A percentile compares a stretch with the other conserved stretches of the same genome.
These are phyloP conservation scores for Drosophila trapezifrons DNA, from an alignment of 1,140 invertebrate genomes.

Conservation along the genomic window DNA sequence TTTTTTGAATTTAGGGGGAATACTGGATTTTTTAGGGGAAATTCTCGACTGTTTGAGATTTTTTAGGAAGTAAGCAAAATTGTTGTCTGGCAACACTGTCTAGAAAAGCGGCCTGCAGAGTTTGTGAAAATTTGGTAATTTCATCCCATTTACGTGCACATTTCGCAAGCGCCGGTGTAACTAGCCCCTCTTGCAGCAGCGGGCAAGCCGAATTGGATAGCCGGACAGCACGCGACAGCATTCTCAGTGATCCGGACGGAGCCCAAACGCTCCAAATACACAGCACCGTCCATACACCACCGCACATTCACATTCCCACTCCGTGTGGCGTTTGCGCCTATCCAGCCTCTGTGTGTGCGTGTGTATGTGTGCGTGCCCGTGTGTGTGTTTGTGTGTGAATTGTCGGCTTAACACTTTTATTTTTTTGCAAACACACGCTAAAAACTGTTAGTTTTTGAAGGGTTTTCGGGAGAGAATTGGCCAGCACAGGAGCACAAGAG, in stretches of 20 bases:
- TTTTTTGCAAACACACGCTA: conserved; percentile 56
- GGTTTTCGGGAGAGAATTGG: conserved; percentile 19
- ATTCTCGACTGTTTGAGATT: too few relatives aligned
- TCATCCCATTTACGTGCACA: conserved; percentile 19
- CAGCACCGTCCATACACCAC: conserved; percentile 22
- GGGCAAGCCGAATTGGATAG: neutral
- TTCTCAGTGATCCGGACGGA: conserved; percentile 10
- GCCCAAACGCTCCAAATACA: neutral
- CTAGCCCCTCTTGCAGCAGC: conserved; percentile 2
- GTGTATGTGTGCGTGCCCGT: conserved; percentile 36
- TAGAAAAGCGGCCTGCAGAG: conserved; percentile 36
- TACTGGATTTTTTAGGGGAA: too few relatives aligned
- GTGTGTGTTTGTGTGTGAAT: conserved; percentile 34
- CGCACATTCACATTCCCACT: conserved; percentile 57
- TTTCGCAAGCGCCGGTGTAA: conserved; percentile 5
- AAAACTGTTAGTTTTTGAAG: conserved; percentile 25
- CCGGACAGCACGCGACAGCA: neutral
- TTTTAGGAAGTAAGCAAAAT: too few relatives aligned
- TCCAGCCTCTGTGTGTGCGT: conserved; percentile 17
- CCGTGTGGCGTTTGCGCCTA: conserved; percentile 53
- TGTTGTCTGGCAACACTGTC: too few relatives aligned
- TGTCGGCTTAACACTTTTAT: conserved; percentile 62
- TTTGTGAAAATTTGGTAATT: conserved; percentile 52
- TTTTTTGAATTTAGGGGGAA: too few relatives aligned
- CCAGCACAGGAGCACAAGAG: conserved; percentile 12